These are phyloP conservation scores for Neodontobutis hainanensis DNA, from an alignment of 2,113 vertebrate species.

Conservation along the genomic window DNA sequence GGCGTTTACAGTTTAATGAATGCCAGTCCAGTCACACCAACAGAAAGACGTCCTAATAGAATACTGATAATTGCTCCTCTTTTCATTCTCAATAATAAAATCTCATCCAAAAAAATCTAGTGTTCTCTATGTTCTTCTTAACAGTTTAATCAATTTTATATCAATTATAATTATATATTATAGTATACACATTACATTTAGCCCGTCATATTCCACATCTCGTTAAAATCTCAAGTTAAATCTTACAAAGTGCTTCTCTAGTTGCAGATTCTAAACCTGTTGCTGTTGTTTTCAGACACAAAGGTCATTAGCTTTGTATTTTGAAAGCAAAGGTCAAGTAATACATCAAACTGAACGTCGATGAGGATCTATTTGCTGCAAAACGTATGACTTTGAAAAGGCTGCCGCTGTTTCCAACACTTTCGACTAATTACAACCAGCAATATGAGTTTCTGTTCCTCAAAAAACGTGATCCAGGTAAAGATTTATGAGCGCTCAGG, in stretches of 20 bases:
- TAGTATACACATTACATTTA: too few relatives aligned
- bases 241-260: not conserved
- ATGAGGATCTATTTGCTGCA: constrained; percentile 1
- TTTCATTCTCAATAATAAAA: too few relatives aligned
- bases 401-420: constrained; percentile 11
- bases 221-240: too few relatives aligned
- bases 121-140: too few relatives aligned
- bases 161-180: too few relatives aligned
- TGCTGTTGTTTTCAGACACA: not conserved
- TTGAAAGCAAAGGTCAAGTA: not conserved
- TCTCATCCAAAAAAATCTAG: too few relatives aligned
- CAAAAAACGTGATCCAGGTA: constrained; percentile 19
- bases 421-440: constrained; percentile 30
- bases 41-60: too few relatives aligned
- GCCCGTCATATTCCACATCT: too few relatives aligned
- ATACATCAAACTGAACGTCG: constrained; percentile 9
- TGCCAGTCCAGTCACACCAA: too few relatives aligned
- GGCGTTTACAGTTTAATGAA: too few relatives aligned
- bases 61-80: too few relatives aligned
- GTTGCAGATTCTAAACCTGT: not conserved
- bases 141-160: too few relatives aligned
- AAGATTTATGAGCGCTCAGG: constrained; percentile 53
- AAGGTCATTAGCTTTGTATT: not conserved
- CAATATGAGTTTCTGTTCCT: constrained; percentile 3
- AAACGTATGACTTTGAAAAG: constrained; percentile 16